Conservation (phyloP, 1,140 invertebrate species). For the Stegodyphus mimosarum region DNA sequence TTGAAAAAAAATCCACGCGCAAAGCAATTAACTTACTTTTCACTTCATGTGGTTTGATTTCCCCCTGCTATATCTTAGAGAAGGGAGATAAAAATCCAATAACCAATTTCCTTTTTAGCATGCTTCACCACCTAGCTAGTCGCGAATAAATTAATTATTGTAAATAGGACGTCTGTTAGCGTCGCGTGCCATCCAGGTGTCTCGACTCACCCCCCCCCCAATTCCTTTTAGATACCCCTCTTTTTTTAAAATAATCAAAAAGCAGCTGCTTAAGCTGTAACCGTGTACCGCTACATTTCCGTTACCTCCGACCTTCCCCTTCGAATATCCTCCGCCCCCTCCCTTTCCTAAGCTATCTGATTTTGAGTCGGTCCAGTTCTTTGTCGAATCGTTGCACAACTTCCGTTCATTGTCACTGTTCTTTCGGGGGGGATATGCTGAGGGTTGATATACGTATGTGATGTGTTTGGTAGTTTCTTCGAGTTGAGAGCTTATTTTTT, state of each 20-base stretch:
- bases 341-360: conserved; percentile 42
- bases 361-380: conserved; percentile 31
- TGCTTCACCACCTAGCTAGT: not conserved
- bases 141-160: not conserved
- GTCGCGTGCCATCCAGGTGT: conserved; percentile 55
- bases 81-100: too few species aligned
- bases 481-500: too few species aligned
- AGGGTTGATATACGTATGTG: not conserved
- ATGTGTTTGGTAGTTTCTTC: too few species aligned
- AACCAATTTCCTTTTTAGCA: too few species aligned
- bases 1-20: too few species aligned
- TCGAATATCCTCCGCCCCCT: conserved; percentile 8
- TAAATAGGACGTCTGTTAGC: not conserved
- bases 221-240: not conserved
- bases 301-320: conserved; percentile 11
- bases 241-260: conserved; percentile 39
- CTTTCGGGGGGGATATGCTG: not conserved
- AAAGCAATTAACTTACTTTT: too few species aligned
- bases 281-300: conserved; percentile 56
- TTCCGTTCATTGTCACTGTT: conserved; percentile 50
- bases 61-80: too few species aligned
- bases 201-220: not conserved
- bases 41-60: too few species aligned
- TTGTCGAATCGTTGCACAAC: conserved; percentile 37
- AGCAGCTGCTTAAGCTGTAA: conserved; percentile 38